These are phyloP conservation scores for Eristalis pertinax DNA, from an alignment of 2,888 invertebrate genomes.

Conservation along the genomic window DNA sequence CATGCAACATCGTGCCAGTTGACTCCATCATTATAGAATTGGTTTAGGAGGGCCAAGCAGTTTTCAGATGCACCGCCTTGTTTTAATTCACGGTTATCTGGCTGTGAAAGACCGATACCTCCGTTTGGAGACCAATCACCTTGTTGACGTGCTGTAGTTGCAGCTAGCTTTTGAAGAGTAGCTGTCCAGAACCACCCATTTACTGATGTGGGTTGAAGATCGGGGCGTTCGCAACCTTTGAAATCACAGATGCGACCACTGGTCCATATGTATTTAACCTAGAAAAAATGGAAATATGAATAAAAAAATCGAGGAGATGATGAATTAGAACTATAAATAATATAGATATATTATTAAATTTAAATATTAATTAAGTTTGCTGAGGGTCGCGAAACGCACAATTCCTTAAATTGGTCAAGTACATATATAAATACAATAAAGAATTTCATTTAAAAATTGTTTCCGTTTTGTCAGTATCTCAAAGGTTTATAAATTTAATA, in stretches of 20 bases:
- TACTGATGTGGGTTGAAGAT: conserved; percentile 89
- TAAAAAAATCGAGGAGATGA: background rate
- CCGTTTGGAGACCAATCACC: conserved; percentile 95
- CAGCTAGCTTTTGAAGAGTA: conserved; percentile 91
- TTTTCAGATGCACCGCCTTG: conserved; percentile 93
- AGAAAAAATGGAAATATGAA: conserved; percentile 73
- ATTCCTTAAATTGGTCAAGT: too few species aligned
- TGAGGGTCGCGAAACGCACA: too few species aligned
- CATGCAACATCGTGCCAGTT: conserved; percentile 96
- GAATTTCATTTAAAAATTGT: too few species aligned
- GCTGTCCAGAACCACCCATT: conserved; percentile 98
- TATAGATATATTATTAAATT: background rate
- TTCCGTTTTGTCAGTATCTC: too few species aligned
- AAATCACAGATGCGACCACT: conserved; percentile 94
- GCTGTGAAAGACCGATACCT: conserved; percentile 92
- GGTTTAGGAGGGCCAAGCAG: conserved; percentile 92
- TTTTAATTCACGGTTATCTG: conserved; percentile 92
- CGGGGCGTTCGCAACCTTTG: conserved; percentile 93
- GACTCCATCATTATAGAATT: conserved; percentile 95
- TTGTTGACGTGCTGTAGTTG: conserved; percentile 90
- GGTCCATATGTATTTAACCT: conserved; percentile 95
- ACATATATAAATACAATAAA: too few species aligned
- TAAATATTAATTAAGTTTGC: background rate
- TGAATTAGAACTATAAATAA: background rate
- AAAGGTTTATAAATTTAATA: too few species aligned